A percentile compares a stretch with the other conserved stretches of the same genome.
Evolutionary conservation across 2,888 invertebrate genomes (phyloP).

Genomic region (Bimastos eiseni): DNA sequence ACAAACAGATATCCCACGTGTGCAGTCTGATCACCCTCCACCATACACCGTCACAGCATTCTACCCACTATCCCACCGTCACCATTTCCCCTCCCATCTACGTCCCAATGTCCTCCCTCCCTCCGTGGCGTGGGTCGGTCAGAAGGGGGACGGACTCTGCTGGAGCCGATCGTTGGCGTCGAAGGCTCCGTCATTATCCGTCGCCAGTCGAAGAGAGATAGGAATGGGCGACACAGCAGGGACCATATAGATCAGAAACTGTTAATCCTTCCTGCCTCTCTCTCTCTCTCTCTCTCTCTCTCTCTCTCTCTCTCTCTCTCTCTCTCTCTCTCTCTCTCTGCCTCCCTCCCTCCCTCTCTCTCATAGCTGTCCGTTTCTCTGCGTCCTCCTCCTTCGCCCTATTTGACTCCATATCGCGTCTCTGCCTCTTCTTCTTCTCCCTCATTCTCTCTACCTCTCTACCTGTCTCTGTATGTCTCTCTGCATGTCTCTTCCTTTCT

Average conservation of each 20-base stretch:
- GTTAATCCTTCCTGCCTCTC: background rate
- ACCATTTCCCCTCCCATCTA: background rate
- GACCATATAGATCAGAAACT: background rate
- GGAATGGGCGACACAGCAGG: constrained; percentile 13
- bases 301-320: no score
- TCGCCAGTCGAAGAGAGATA: background rate
- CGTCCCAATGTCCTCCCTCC: background rate
- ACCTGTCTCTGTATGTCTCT: background rate
- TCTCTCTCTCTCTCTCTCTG: background rate
- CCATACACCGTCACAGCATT: background rate
- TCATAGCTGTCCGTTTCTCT: background rate
- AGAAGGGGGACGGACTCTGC: background rate
- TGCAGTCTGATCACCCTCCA: background rate
- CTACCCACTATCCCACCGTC: background rate
- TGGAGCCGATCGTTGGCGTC: no score
- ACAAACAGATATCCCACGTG: background rate
- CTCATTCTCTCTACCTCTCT: background rate
- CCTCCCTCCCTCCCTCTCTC: background rate
- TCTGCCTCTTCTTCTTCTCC: no score
- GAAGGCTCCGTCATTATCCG: background rate
- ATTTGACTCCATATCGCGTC: no score
- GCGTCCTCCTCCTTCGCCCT: no score
- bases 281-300: background rate
- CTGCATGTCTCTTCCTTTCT: background rate
- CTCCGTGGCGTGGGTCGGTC: background rate